Conservation (phyloP, 2,888 invertebrate species). For the Trissolcus japonicus region DNA sequence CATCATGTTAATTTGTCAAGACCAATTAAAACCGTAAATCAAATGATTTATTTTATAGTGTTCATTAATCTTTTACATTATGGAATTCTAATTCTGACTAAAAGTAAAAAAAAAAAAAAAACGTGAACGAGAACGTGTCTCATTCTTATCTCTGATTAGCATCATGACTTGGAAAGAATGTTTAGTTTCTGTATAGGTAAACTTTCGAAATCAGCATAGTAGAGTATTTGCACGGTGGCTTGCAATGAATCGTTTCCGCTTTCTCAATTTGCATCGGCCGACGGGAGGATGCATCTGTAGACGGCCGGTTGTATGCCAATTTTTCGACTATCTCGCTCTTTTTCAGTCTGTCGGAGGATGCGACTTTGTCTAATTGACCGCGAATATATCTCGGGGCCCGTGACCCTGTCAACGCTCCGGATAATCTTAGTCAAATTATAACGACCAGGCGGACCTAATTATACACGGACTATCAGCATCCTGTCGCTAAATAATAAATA, state of each 20-base stretch:
- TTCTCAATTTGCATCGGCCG: slow-evolving; percentile 45
- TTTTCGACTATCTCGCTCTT: no score
- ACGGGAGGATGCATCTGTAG: slow-evolving; percentile 18
- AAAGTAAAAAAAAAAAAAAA: not conserved
- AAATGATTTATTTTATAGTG: not conserved
- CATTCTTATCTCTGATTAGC: slow-evolving; percentile 13
- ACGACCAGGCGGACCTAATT: no score
- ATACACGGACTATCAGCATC: no score
- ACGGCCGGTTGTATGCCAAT: not conserved
- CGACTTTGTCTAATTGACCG: not conserved
- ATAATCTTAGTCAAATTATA: not conserved
- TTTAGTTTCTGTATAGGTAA: slow-evolving; percentile 35
- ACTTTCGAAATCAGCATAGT: slow-evolving; percentile 49
- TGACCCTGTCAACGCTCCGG: not conserved
- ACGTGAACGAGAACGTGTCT: not conserved
- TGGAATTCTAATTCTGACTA: no score
- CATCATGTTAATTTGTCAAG: not conserved
- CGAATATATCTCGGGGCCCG: not conserved
- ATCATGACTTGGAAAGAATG: slow-evolving; percentile 20
- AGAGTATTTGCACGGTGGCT: slow-evolving; percentile 31
- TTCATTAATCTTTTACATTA: no score
- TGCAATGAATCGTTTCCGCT: slow-evolving; percentile 51
- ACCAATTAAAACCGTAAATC: not conserved
- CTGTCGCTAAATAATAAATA: no score
- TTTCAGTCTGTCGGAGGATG: no score